A percentile compares a stretch with the other conserved stretches of the same genome.
Conservation (phyloP, 1,140 invertebrate genomes). For the Heterodera schachtii region DNA sequence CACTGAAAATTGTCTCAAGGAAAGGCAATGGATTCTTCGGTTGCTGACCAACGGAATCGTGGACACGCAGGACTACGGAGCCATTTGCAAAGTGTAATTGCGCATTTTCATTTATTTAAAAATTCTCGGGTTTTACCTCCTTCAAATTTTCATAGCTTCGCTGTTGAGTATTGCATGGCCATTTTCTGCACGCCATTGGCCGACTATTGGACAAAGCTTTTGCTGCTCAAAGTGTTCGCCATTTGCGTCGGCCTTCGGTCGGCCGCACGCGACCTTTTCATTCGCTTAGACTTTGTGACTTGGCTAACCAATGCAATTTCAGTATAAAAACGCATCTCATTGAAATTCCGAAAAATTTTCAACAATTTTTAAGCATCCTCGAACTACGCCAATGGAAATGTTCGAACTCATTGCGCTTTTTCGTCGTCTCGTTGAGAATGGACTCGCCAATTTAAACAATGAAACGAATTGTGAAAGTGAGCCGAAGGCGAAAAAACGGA, state of each 20-base stretch:
- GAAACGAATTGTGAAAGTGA: not conserved
- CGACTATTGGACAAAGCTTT: constrained; percentile 31
- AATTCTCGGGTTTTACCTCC: too few species aligned
- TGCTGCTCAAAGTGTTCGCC: constrained; percentile 25
- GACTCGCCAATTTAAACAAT: not conserved
- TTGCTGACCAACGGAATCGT: constrained; percentile 48
- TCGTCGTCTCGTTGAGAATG: not conserved
- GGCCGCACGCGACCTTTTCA: constrained; percentile 31
- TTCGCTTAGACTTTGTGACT: constrained; percentile 24
- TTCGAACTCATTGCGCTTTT: constrained; percentile 19
- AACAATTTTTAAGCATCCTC: constrained; percentile 7
- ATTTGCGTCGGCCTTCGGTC: constrained; percentile 25
- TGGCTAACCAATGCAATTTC: constrained; percentile 36
- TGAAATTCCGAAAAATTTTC: not conserved
- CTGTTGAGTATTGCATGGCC: constrained; percentile 26
- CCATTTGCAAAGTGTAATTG: constrained; percentile 50
- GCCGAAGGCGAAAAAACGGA: not conserved
- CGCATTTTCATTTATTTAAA: not conserved
- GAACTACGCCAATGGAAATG: constrained; percentile 23
- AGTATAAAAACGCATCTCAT: not conserved
- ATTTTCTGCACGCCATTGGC: constrained; percentile 33
- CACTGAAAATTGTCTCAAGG: constrained; percentile 44
- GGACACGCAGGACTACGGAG: constrained; percentile 53
- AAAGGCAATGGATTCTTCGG: constrained; percentile 52
- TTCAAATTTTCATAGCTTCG: constrained; percentile 9